A percentile compares a stretch with the other conserved stretches of the same genome.
Conservation (phyloP, 2,113 vertebrate genomes). For the Xenopus borealis region DNA sequence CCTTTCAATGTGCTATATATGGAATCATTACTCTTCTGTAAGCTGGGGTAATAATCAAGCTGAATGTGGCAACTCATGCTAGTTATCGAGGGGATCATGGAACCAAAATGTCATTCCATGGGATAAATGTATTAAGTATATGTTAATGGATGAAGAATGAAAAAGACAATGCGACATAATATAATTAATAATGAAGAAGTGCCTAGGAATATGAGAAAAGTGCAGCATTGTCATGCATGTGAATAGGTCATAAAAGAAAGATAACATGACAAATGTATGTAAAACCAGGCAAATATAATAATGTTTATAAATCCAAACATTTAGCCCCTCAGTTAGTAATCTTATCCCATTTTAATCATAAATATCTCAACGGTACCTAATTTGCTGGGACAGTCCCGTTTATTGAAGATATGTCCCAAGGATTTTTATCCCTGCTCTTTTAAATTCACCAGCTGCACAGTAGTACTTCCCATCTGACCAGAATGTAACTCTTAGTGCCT, state of each 20-base stretch:
- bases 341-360: background rate
- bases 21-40: too few species aligned
- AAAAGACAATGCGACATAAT: background rate
- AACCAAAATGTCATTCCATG: too few species aligned
- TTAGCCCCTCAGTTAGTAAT: background rate
- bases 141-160: too few species aligned
- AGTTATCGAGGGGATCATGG: too few species aligned
- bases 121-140: too few species aligned
- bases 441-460: constrained; percentile 1
- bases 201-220: background rate
- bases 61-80: too few species aligned
- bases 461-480: background rate
- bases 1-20: too few species aligned
- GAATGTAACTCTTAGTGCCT: constrained; percentile 3
- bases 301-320: background rate
- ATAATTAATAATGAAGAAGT: background rate
- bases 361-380: background rate
- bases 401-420: background rate
- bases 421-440: constrained; percentile 2
- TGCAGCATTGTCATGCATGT: background rate
- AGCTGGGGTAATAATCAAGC: too few species aligned
- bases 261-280: background rate
- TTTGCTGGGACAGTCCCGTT: background rate
- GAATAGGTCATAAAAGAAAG: background rate
- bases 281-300: background rate